Evolutionary conservation across 2,797 vertebrate species (phyloP).

Genomic region (Spatula versicolor): DNA sequence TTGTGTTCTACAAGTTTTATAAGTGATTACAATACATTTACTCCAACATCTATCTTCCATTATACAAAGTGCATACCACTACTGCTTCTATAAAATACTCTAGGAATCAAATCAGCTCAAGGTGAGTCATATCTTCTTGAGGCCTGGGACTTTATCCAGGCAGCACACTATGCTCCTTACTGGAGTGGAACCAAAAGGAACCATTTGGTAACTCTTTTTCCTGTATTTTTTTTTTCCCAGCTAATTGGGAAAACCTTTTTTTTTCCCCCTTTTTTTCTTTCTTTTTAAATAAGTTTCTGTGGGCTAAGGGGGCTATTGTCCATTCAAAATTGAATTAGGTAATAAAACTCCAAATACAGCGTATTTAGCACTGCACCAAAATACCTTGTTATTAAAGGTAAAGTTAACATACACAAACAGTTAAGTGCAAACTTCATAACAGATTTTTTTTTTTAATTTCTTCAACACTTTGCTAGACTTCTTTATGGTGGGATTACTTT

Average conservation of each 20-base stretch:
- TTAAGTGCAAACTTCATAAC: not conserved
- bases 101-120: not conserved
- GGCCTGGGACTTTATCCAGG: not conserved
- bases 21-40: not conserved
- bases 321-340: not conserved
- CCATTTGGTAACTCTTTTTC: not conserved
- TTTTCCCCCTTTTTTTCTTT: not conserved
- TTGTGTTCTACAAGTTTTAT: not conserved
- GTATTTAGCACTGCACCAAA: not conserved
- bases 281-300: not conserved
- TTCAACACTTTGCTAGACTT: not conserved
- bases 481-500: not conserved
- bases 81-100: not conserved
- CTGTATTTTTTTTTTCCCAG: not conserved
- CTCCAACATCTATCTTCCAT: not conserved
- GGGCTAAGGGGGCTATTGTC: not conserved
- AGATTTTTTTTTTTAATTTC: not conserved
- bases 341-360: not conserved
- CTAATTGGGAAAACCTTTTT: not conserved
- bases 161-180: not conserved
- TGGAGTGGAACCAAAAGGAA: not conserved
- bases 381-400: not conserved
- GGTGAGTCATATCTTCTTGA: not conserved
- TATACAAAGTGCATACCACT: not conserved
- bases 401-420: not conserved